phyloP scores from a whole-genome alignment of 2,113 vertebrate species.

The Xiphophorus couchianus region DNA sequence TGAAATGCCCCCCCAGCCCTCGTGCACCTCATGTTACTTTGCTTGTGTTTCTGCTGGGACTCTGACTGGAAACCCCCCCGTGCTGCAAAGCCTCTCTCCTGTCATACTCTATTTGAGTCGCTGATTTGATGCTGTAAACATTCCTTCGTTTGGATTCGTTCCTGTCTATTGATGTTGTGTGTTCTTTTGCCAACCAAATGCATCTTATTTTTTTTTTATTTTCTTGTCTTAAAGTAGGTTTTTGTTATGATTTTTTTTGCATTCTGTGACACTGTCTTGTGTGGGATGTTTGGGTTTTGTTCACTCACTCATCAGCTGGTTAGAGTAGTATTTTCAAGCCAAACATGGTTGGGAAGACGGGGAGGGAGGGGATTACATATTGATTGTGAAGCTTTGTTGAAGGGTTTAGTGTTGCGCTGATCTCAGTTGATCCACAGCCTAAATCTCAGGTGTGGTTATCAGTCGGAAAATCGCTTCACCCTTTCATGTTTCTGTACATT shows the following conservation, averaged over 20 bases:
- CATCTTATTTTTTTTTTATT: slow-evolving; percentile 42
- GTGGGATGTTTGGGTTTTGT: slow-evolving; percentile 37
- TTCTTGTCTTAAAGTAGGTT: slow-evolving; percentile 37
- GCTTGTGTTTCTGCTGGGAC: slow-evolving; percentile 46
- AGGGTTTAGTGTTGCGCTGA: slow-evolving; percentile 30
- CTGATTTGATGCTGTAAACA: slow-evolving; percentile 76
- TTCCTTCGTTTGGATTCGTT: slow-evolving; percentile 70
- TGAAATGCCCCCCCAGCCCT: slow-evolving; percentile 19
- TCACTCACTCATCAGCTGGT: slow-evolving; percentile 44
- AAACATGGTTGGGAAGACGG: slow-evolving; percentile 5
- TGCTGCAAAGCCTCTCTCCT: slow-evolving; percentile 34
- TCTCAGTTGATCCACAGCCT: slow-evolving; percentile 4
- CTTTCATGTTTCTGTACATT: slow-evolving; percentile 48
- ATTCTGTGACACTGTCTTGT: slow-evolving; percentile 49
- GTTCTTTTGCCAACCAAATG: slow-evolving; percentile 65
- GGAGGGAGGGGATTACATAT: slow-evolving; percentile 8
- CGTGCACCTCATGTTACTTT: slow-evolving; percentile 57
- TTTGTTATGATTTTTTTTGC: slow-evolving; percentile 40
- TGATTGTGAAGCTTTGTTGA: slow-evolving; percentile 46
- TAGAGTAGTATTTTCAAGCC: slow-evolving; percentile 50
- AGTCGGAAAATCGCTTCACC: slow-evolving; percentile 15
- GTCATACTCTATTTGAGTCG: slow-evolving; percentile 40
- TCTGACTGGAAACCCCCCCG: slow-evolving; percentile 63
- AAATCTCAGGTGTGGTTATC: slow-evolving; percentile 10
- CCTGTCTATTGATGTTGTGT: slow-evolving; percentile 58